phyloP scores from a whole-genome alignment of 2,113 vertebrate species.

The Melierax canorus region DNA sequence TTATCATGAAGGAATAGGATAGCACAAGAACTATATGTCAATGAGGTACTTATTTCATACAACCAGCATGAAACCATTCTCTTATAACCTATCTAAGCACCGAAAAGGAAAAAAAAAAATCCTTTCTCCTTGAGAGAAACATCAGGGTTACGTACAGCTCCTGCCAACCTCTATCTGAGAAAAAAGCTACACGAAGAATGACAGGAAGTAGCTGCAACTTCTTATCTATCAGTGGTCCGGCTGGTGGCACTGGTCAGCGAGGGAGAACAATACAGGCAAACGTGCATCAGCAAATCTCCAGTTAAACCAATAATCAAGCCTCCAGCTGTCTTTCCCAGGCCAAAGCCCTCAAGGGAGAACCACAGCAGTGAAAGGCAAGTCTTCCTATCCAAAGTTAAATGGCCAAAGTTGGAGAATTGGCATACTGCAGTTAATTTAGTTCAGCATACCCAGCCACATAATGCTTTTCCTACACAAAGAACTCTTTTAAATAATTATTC shows the following conservation, averaged over 20 bases:
- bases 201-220: neutral
- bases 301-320: neutral
- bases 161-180: neutral
- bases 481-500: slow-evolving; percentile 11
- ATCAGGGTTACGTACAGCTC: neutral
- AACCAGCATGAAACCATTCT: neutral
- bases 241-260: neutral
- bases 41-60: neutral
- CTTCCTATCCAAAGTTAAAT: neutral
- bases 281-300: neutral
- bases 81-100: neutral
- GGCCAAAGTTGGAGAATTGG: neutral
- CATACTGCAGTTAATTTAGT: neutral
- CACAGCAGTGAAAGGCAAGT: neutral
- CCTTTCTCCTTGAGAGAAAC: neutral
- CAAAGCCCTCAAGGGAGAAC: neutral
- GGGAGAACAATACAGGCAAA: neutral
- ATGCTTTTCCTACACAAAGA: neutral
- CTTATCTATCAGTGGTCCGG: neutral
- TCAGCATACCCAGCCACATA: neutral
- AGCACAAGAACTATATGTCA: neutral
- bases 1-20: neutral
- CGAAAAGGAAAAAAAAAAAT: neutral
- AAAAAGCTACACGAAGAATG: neutral
- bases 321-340: neutral